phyloP scores from a whole-genome alignment of 2,797 vertebrate species.

The Taeniopygia guttata region DNA sequence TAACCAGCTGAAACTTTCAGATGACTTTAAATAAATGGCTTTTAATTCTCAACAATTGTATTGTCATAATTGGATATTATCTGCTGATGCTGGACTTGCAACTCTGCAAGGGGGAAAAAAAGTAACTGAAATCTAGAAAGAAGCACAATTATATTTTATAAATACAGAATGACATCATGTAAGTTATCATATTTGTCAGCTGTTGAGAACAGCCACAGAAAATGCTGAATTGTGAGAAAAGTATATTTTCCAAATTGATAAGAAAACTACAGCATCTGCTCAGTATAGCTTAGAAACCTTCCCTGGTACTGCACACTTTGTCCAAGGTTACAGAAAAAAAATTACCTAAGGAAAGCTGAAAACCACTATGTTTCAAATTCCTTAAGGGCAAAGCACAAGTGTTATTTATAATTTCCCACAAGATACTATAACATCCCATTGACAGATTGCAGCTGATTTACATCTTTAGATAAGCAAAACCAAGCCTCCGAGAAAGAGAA shows the following conservation, averaged over 20 bases:
- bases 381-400: not conserved
- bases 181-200: not conserved
- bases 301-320: not conserved
- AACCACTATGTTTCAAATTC: not conserved
- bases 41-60: not conserved
- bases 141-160: not conserved
- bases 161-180: not conserved
- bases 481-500: not conserved
- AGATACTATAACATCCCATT: not conserved
- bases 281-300: not conserved
- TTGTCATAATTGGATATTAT: not conserved
- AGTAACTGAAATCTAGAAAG: not conserved
- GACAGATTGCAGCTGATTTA: not conserved
- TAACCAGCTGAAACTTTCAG: not conserved
- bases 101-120: not conserved
- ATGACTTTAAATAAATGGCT: not conserved
- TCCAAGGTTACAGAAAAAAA: not conserved
- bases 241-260: not conserved
- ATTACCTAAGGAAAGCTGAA: not conserved
- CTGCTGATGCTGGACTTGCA: not conserved
- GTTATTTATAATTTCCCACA: slow-evolving; percentile 6
- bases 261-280: not conserved
- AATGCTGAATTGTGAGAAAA: not conserved
- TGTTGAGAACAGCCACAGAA: not conserved
- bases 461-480: not conserved